Percentiles rank a stretch among this genome's conserved stretches.
Evolutionary conservation across 2,888 invertebrate genomes (phyloP).

Genomic region (Allolobophora icterica): DNA sequence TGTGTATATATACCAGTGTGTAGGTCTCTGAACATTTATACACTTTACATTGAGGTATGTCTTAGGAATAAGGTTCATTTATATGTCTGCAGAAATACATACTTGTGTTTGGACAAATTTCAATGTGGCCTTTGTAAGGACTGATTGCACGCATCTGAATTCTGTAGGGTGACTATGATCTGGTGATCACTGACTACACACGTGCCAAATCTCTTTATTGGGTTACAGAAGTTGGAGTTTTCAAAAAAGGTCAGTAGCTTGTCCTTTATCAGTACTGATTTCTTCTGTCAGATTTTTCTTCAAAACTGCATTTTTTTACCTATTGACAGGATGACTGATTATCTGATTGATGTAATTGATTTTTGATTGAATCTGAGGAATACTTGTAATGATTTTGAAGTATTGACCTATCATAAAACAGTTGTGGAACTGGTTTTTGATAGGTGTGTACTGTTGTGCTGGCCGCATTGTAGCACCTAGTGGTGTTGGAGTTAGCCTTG

Average conservation of each 20-base stretch:
- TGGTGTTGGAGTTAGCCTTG: background rate
- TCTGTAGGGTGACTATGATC: slow-evolving; percentile 83
- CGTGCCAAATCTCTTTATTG: slow-evolving; percentile 93
- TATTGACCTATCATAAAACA: background rate
- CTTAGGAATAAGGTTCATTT: too few species aligned
- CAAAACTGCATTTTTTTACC: background rate
- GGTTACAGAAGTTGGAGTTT: slow-evolving; percentile 80
- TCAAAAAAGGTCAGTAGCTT: slow-evolving; percentile 61
- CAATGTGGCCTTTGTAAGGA: too few species aligned
- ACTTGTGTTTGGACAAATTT: too few species aligned
- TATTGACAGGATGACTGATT: slow-evolving; percentile 19
- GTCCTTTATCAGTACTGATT: background rate
- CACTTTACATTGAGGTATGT: too few species aligned
- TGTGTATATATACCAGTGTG: too few species aligned
- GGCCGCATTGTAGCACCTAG: background rate
- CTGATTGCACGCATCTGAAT: background rate
- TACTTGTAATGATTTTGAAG: background rate
- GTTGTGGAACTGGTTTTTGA: background rate
- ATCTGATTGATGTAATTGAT: slow-evolving; percentile 30
- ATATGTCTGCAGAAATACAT: too few species aligned
- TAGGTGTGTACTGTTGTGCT: background rate
- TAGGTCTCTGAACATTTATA: too few species aligned
- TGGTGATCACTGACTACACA: slow-evolving; percentile 96
- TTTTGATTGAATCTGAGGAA: background rate
- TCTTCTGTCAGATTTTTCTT: too few species aligned